Evolutionary conservation across 2,113 vertebrate genomes (phyloP).

Genomic region (Stigmatopora argus): DNA sequence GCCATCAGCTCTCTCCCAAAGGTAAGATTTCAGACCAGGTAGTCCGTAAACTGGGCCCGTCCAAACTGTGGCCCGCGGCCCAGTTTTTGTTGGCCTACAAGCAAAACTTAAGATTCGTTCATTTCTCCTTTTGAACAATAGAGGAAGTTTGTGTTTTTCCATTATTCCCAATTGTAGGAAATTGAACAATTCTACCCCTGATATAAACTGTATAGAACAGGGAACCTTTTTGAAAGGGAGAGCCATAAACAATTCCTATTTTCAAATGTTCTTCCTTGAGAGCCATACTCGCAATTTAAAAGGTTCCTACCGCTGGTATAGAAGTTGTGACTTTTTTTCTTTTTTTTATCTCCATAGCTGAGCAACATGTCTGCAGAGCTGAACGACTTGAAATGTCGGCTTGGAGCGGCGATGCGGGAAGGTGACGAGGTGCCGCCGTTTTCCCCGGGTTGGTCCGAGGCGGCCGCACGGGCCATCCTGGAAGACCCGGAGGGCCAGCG

Average conservation of each 20-base stretch:
- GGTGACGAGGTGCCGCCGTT: conserved; percentile 49
- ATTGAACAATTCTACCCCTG: too few relatives aligned
- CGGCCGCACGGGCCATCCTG: conserved; percentile 86
- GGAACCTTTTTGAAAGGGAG: too few relatives aligned
- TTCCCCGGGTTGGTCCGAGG: conserved; percentile 79
- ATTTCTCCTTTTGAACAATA: neutral
- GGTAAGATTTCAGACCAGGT: conserved; percentile 74
- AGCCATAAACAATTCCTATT: too few relatives aligned
- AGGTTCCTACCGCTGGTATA: neutral
- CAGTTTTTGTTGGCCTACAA: too few relatives aligned
- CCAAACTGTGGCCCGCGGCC: too few relatives aligned
- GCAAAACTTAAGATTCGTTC: neutral
- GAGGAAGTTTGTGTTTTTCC: too few relatives aligned
- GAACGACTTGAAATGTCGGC: conserved; percentile 80
- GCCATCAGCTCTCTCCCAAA: conserved; percentile 84
- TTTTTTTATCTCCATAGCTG: conserved; percentile 65
- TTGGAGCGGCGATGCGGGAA: conserved; percentile 77
- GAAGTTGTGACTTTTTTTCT: neutral
- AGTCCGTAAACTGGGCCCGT: too few relatives aligned
- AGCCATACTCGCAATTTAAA: neutral
- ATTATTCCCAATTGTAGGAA: too few relatives aligned
- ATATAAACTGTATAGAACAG: too few relatives aligned
- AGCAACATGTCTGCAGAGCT: conserved; percentile 88
- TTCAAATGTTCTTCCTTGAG: too few relatives aligned
- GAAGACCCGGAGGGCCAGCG: conserved; percentile 79